Evolutionary conservation across 2,797 vertebrate species (phyloP), one percentile per base, ranked within the genome.

Genomic region (Pelochelys cantorii): DNA sequence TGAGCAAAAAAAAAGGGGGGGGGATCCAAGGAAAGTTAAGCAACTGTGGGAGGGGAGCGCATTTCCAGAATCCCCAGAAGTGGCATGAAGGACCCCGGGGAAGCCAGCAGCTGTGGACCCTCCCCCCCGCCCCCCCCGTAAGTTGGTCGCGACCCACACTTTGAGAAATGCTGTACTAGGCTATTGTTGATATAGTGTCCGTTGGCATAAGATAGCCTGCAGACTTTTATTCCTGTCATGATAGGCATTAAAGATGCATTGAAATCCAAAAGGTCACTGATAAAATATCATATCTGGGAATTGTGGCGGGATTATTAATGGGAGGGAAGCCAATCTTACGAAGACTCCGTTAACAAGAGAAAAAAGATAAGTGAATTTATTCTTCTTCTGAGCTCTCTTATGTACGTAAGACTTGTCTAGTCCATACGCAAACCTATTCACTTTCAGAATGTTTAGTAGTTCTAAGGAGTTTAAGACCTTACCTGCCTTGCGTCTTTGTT

Each of bases 201-300:
- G 80, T 95, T 97, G 93, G 90, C 82, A 95, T 97, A 86, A 90
- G 89, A 68, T 85, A 92, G 59, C 90, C 57, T 59, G 77, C 89
- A 81, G 94, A 91, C 88, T 92, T 96, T 96, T 85, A 93, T 88
- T 95, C 85, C 95, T 96, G 90, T 97, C 95, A 55, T 95, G 95
- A 95, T 92, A 96, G 94, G 93, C 96, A 96, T 97, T 97, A 96
- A 95, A 93, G 92, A 97, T 12, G 55, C 95, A 95, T 97, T 68
- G 93, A 95, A 88, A 95, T 97, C 94, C 93, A 77, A 95, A 81
- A 93, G 96, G 95, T 96, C 81, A 84, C 94, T 96, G 96, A 96
- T 97, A 97, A 97, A 97, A 95, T 95, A 52, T 42, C 85, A 77
- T 71, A 97, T 96, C 93, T 96, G 96, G 96, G 97, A 96, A 95